Evolutionary conservation across 2,797 vertebrate genomes (phyloP).

Genomic region (Channa striata): DNA sequence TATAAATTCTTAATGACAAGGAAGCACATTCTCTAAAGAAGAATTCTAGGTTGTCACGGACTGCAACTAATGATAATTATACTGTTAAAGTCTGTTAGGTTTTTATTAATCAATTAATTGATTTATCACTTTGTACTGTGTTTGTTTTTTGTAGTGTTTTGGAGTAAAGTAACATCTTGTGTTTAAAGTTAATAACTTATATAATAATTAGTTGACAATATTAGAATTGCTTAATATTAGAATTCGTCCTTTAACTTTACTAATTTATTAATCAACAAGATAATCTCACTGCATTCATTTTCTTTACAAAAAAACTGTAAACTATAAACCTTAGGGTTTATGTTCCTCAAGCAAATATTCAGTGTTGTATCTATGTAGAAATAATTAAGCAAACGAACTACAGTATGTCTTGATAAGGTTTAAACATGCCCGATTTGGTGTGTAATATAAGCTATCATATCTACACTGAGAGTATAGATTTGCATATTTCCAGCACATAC

Average conservation of each 20-base stretch:
- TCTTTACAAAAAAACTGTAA: conserved; percentile 16
- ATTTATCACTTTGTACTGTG: too few relatives aligned
- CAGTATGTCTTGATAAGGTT: conserved; percentile 56
- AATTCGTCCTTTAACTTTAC: conserved; percentile 5
- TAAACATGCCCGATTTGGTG: conserved; percentile 68
- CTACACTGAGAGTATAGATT: conserved; percentile 74
- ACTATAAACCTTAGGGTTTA: conserved; percentile 44
- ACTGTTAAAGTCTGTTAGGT: not conserved
- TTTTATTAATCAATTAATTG: not conserved
- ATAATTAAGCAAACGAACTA: conserved; percentile 70
- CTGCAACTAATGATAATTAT: conserved; percentile 3
- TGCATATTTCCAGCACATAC: conserved; percentile 78
- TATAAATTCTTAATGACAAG: not conserved
- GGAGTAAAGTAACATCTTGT: conserved; percentile 2
- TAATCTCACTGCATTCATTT: conserved; percentile 13
- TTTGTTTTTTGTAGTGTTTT: too few relatives aligned
- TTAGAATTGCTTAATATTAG: not conserved
- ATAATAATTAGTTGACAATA: not conserved
- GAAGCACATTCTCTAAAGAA: not conserved
- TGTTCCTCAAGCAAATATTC: conserved; percentile 37
- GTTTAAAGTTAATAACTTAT: not conserved
- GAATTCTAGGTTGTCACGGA: not conserved
- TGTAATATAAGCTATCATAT: conserved; percentile 76
- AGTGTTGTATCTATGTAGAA: conserved; percentile 49
- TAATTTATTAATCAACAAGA: not conserved